Conservation (phyloP, 2,888 invertebrate species). For the Temnothorax unifasciatus region DNA sequence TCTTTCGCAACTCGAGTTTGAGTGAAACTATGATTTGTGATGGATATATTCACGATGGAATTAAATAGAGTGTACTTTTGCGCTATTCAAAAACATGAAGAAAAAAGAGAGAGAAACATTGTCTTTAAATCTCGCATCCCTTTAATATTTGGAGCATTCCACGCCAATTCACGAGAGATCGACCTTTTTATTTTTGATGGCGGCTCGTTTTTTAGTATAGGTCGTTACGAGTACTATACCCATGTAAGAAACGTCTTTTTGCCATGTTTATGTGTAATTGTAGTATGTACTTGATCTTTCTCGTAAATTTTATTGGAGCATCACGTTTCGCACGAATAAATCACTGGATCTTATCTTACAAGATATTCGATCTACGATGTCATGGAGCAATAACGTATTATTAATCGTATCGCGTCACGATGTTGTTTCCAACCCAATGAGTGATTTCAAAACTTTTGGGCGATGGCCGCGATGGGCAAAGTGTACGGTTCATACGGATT, state of each 20-base stretch:
- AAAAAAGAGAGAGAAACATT: neutral
- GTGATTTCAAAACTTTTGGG: conserved; percentile 15
- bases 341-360: neutral
- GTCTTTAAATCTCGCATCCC: neutral
- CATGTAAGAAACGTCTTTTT: too few relatives aligned
- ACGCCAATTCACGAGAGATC: too few relatives aligned
- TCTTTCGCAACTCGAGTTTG: neutral
- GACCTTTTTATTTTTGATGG: too few relatives aligned
- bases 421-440: conserved; percentile 3
- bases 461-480: neutral
- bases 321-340: neutral
- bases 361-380: neutral
- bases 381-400: conserved; percentile 3
- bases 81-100: neutral
- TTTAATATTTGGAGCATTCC: too few relatives aligned
- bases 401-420: conserved; percentile 28
- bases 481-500: conserved; percentile 2
- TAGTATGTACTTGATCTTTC: neutral
- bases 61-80: neutral
- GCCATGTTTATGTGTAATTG: neutral
- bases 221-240: too few relatives aligned
- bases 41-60: neutral
- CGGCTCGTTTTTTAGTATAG: too few relatives aligned
- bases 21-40: neutral
- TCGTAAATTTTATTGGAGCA: neutral